phyloP scores from a whole-genome alignment of 2,797 vertebrate genomes.

The Coranthus polyacanthus region DNA sequence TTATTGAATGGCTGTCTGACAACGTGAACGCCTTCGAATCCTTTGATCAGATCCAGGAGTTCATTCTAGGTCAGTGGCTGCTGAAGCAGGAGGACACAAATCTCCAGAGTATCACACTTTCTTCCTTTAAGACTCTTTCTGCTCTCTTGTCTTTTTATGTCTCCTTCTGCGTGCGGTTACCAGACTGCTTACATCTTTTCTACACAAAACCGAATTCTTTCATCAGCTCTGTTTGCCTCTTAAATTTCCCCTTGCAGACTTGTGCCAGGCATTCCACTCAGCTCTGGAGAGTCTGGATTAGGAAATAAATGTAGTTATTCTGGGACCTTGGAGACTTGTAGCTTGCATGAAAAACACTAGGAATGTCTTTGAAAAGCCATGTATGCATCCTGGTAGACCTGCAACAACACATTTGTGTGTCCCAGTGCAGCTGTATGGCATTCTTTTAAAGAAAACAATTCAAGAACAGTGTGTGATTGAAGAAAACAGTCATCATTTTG shows the following conservation, averaged over 20 bases:
- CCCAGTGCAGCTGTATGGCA: background rate
- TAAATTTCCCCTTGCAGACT: conserved; percentile 20
- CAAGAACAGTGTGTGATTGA: background rate
- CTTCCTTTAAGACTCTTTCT: conserved; percentile 26
- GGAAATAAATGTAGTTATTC: conserved; percentile 38
- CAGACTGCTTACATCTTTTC: conserved; percentile 38
- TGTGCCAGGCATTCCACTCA: conserved; percentile 18
- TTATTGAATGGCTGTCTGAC: conserved; percentile 94
- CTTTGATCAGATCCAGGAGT: conserved; percentile 96
- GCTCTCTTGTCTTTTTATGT: conserved; percentile 22
- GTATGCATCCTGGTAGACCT: conserved; percentile 9
- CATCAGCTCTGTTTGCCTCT: conserved; percentile 48
- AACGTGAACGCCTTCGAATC: conserved; percentile 86
- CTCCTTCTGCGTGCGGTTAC: conserved; percentile 14
- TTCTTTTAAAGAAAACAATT: conserved; percentile 16
- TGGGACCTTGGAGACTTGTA: conserved; percentile 22
- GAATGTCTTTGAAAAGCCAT: conserved; percentile 6
- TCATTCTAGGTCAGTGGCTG: conserved; percentile 90
- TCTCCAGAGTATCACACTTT: conserved; percentile 23
- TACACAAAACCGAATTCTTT: conserved; percentile 43
- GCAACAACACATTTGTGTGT: conserved; percentile 14
- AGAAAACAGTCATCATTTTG: conserved; percentile 12
- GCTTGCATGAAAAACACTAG: background rate
- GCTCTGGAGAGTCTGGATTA: conserved; percentile 28
- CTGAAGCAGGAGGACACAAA: conserved; percentile 6